phyloP scores from a whole-genome alignment of 2,113 vertebrate species.

The Rhabdornis inornatus region DNA sequence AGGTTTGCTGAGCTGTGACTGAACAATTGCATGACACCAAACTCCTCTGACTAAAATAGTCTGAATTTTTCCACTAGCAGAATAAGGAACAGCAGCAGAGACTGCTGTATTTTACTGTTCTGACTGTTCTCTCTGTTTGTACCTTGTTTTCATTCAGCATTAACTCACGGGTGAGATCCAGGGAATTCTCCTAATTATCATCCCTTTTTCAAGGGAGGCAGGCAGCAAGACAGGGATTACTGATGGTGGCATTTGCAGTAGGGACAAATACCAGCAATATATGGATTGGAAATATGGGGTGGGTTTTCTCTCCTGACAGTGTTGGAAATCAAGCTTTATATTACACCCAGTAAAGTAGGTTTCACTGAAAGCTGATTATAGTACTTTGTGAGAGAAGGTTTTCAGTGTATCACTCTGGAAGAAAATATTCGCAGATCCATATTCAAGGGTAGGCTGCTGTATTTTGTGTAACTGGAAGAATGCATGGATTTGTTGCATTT shows the following conservation, averaged over 20 bases:
- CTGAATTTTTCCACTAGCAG: not conserved
- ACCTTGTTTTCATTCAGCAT: not conserved
- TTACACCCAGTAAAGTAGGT: not conserved
- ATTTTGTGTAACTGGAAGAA: not conserved
- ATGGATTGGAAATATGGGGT: not conserved
- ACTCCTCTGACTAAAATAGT: not conserved
- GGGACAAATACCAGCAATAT: not conserved
- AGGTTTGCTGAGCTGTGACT: not conserved
- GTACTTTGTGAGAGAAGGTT: not conserved
- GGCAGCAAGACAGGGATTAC: not conserved
- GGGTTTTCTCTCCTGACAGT: not conserved
- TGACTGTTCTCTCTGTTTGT: not conserved
- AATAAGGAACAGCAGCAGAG: not conserved
- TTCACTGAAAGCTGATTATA: not conserved
- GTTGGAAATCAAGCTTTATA: not conserved
- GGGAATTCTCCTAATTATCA: not conserved
- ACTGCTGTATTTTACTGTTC: not conserved
- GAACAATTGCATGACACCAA: not conserved
- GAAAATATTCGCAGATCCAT: not conserved
- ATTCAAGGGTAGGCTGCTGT: not conserved
- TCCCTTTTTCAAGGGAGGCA: not conserved
- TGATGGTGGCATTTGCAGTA: not conserved
- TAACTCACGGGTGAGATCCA: not conserved
- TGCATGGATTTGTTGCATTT: not conserved
- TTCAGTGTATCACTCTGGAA: not conserved